Percentiles rank a stretch among this genome's conserved stretches.
phyloP scores from a whole-genome alignment of 1,140 invertebrate genomes.

The Aradophagus sp. region DNA sequence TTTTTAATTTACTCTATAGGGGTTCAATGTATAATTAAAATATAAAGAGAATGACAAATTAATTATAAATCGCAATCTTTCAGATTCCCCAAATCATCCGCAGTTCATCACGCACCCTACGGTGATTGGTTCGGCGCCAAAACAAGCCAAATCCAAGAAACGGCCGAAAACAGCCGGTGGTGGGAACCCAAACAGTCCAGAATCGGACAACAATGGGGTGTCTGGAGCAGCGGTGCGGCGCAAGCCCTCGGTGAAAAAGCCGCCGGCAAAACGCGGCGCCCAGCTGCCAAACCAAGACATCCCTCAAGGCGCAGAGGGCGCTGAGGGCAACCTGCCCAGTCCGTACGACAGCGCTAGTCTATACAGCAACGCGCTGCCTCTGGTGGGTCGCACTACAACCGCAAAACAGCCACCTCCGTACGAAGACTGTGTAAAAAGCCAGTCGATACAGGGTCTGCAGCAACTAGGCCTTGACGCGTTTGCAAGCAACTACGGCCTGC shows the following conservation, averaged over 20 bases:
- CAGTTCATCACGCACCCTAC: constrained; percentile 86
- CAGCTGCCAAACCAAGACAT: constrained; percentile 77
- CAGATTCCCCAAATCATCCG: constrained; percentile 80
- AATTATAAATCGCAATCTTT: not conserved
- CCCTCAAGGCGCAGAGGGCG: constrained; percentile 79
- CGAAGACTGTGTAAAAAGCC: constrained; percentile 89
- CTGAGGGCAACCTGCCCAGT: constrained; percentile 78
- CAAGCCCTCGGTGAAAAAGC: constrained; percentile 87
- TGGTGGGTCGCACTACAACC: constrained; percentile 75
- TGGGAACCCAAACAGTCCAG: constrained; percentile 79
- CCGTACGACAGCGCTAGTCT: constrained; percentile 86
- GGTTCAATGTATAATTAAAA: too few relatives aligned
- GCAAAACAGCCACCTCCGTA: constrained; percentile 89
- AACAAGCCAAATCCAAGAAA: constrained; percentile 84
- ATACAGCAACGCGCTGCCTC: constrained; percentile 85
- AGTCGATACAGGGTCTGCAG: constrained; percentile 76
- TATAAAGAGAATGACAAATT: too few relatives aligned
- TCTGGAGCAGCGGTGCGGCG: constrained; percentile 74
- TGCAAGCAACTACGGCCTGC: constrained; percentile 77
- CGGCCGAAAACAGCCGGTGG: constrained; percentile 76
- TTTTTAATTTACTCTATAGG: too few relatives aligned
- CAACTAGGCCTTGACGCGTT: constrained; percentile 77
- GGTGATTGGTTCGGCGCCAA: constrained; percentile 83
- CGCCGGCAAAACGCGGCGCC: constrained; percentile 68
- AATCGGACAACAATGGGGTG: constrained; percentile 73